Base-by-base conservation (phyloP, 1,140 invertebrate species). In the Drosophila bocki region DNA sequence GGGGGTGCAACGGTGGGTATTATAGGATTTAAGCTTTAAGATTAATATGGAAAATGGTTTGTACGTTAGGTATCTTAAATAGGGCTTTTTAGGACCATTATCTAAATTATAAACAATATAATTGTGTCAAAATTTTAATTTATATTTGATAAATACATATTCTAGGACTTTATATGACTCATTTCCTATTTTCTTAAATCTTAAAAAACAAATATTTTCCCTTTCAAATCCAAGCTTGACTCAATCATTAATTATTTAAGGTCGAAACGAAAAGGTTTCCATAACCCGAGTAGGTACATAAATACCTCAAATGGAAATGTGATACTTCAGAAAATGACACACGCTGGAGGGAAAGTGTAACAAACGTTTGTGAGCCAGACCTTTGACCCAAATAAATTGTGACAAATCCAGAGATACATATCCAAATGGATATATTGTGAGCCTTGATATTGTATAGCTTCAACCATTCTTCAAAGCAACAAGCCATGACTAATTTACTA, bases 251-350 rank as follows among this genome's bases (percentile, higher is more conserved):
- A 50, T 63, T 47, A 37, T 29, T 63, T 32, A 42, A 9, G 13
- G 12, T 45, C 37, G 3, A 3, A 17, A 32, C 13, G 17, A 32
- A 53, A 44, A 37, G 60, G 29, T 68, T 13, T 56, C 33, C 39
- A 54, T 11, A 22, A 17, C 51, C 32, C 9, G 51, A 9, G 32
- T 22, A 51, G 58, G 58, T 32, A 51, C 41, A 56, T 51, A 72
- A 72, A 72, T 37, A 59, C 35, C 67, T 51, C 45, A 60, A 15
- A 7, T 51, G 68, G 70, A 51, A 74, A 74, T 60, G 54, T 51
- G 70, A 74, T 72, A 72, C 44, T 35, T 32, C 33, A 42, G 57
- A n/a, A 59, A 69, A 69, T 71, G 69, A 19, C 51, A 72, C 67
- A 41, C 37, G 33, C 39, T 32, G 3, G 11, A 44, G 53, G 39